These are phyloP conservation scores for Platerodrilus igneus DNA, from an alignment of 2,888 invertebrate species.

Conservation along the genomic window DNA sequence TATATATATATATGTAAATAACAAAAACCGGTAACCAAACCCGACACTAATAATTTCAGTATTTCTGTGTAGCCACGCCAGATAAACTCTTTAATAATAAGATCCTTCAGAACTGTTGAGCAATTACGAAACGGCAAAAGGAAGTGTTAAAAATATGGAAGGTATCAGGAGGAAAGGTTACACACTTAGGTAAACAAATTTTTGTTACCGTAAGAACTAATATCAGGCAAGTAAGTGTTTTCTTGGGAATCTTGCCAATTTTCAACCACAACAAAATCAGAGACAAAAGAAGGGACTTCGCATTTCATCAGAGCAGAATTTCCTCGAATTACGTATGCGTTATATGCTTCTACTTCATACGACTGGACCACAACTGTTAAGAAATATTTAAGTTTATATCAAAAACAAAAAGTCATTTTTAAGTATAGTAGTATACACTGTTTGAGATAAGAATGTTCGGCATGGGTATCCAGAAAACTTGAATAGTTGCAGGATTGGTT, in stretches of 20 bases:
- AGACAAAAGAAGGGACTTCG: constrained; percentile 88
- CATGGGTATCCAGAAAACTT: too few relatives aligned
- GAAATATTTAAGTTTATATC: too few relatives aligned
- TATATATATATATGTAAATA: too few relatives aligned
- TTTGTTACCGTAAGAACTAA: constrained; percentile 33
- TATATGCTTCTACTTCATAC: constrained; percentile 83
- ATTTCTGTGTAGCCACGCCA: too few relatives aligned
- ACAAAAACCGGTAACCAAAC: too few relatives aligned
- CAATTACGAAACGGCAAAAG: background rate
- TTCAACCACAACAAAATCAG: constrained; percentile 84
- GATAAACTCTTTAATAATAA: too few relatives aligned
- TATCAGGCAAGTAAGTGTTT: constrained; percentile 62
- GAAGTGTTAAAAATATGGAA: background rate
- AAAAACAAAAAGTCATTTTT: constrained; percentile 4
- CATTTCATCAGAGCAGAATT: constrained; percentile 90
- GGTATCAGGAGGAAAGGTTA: too few relatives aligned
- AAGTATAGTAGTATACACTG: background rate
- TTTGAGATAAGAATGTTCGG: background rate
- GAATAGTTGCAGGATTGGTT: too few relatives aligned
- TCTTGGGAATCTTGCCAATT: constrained; percentile 82
- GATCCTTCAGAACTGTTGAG: too few relatives aligned
- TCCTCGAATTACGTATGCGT: constrained; percentile 86
- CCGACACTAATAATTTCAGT: too few relatives aligned
- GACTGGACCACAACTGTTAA: constrained; percentile 77
- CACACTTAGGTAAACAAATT: background rate